These are phyloP conservation scores for Portevinia maculata DNA, from an alignment of 2,888 invertebrate genomes.

Conservation along the genomic window DNA sequence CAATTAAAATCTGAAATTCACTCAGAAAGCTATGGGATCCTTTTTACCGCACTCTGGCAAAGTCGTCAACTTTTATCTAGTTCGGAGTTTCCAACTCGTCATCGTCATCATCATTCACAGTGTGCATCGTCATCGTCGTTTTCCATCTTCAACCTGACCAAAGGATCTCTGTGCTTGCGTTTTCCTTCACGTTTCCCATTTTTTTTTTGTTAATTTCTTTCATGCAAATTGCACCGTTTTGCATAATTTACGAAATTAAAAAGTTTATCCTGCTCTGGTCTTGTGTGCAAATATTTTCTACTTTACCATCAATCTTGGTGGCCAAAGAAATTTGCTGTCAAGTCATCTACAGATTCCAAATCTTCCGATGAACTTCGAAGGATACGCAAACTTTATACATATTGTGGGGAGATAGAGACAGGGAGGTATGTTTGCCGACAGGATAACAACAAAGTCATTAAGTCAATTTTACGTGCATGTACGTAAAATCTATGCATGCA, in stretches of 20 bases:
- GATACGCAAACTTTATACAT: conserved; percentile 19
- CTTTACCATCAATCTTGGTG: conserved; percentile 55
- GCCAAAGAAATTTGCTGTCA: conserved; percentile 59
- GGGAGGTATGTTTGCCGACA: conserved; percentile 30
- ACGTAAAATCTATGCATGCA: conserved; percentile 45
- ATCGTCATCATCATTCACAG: conserved; percentile 29
- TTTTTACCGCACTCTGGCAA: neutral
- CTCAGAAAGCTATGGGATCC: neutral
- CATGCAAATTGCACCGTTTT: conserved; percentile 63
- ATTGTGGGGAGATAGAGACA: no score
- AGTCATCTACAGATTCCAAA: conserved; percentile 63
- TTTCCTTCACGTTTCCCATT: neutral
- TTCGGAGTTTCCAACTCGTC: conserved; percentile 51
- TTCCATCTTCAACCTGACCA: conserved; percentile 38
- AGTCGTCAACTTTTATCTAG: conserved; percentile 48
- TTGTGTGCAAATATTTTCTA: conserved; percentile 37
- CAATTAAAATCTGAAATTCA: conserved; percentile 58
- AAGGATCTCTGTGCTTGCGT: conserved; percentile 11
- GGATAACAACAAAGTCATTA: conserved; percentile 61
- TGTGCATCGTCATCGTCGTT: conserved; percentile 25
- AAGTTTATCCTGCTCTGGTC: conserved; percentile 35
- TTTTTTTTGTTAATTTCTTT: neutral
- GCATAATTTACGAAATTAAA: conserved; percentile 68
- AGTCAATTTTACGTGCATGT: conserved; percentile 58
- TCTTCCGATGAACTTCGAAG: conserved; percentile 60